These are phyloP conservation scores for Tenthredo distinguenda DNA, from an alignment of 2,888 invertebrate genomes.

Conservation along the genomic window DNA sequence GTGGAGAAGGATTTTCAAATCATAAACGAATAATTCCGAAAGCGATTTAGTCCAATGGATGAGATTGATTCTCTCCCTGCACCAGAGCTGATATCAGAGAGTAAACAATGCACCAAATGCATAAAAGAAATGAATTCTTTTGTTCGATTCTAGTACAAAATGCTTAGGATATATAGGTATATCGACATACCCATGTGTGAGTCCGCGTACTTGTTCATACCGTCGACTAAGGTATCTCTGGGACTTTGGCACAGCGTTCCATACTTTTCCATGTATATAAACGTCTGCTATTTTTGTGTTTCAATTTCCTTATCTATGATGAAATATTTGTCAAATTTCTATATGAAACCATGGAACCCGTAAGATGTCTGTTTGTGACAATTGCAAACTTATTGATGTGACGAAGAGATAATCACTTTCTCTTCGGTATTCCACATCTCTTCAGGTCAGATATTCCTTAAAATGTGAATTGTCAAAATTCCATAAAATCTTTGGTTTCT, in stretches of 20 bases:
- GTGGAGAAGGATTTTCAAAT: background rate
- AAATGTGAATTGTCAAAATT: background rate
- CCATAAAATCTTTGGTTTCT: background rate
- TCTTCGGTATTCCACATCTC: background rate
- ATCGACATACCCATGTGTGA: too few species aligned
- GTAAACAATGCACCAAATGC: background rate
- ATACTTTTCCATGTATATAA: background rate
- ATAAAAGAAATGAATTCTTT: constrained; percentile 2
- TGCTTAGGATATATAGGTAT: too few species aligned
- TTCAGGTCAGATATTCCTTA: background rate
- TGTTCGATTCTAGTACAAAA: background rate
- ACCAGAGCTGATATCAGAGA: constrained; percentile 2
- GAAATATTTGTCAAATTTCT: background rate
- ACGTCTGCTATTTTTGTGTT: background rate
- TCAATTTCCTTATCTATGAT: background rate
- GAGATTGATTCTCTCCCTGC: background rate
- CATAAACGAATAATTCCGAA: background rate
- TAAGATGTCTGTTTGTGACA: background rate
- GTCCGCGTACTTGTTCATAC: background rate
- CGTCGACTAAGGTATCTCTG: background rate
- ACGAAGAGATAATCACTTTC: background rate
- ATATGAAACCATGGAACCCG: background rate
- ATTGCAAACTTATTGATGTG: background rate
- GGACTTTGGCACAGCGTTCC: too few species aligned
- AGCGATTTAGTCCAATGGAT: background rate